These are phyloP conservation scores for Hypolimnas misippus DNA, from an alignment of 2,888 invertebrate genomes.

Conservation along the genomic window DNA sequence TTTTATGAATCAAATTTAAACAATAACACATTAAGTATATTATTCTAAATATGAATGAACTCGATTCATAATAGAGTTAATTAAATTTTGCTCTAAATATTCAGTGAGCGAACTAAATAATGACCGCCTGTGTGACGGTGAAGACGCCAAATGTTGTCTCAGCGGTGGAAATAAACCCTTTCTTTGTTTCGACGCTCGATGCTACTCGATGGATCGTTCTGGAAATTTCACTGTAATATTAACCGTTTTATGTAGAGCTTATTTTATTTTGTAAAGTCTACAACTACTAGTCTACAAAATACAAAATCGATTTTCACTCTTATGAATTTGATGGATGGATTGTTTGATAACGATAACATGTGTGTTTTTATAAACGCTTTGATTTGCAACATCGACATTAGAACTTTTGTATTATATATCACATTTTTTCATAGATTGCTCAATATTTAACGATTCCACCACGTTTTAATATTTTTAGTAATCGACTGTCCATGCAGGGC, in stretches of 20 bases:
- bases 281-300: no score
- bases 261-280: neutral
- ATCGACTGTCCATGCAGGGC: no score
- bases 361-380: no score
- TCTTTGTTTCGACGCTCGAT: neutral
- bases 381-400: no score
- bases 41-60: neutral
- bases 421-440: no score
- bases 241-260: neutral
- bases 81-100: neutral
- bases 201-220: neutral
- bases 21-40: neutral
- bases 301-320: no score
- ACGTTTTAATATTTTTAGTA: no score
- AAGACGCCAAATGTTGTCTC: neutral
- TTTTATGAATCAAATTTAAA: no score
- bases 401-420: no score
- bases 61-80: neutral
- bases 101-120: neutral
- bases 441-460: no score
- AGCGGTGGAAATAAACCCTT: neutral
- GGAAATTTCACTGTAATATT: neutral
- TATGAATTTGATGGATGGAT: no score
- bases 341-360: no score
- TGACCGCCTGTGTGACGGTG: neutral